These are phyloP conservation scores for Regulus satrapa DNA, from an alignment of 2,113 vertebrate genomes.

Conservation along the genomic window DNA sequence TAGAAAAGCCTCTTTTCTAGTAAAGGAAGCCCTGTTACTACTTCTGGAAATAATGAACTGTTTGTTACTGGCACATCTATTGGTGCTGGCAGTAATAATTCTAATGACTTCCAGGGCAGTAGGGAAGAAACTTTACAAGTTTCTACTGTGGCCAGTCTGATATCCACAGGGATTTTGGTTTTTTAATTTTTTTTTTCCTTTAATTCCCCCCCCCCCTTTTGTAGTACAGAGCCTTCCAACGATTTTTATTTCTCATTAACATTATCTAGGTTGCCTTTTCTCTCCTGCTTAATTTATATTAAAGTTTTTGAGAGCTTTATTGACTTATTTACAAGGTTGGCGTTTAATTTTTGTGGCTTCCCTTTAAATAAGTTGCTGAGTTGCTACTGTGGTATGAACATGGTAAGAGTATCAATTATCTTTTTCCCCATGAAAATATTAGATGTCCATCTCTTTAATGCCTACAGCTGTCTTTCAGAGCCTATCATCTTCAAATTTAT, in stretches of 20 bases:
- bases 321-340: not conserved
- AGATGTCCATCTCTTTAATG: not conserved
- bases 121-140: not conserved
- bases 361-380: not conserved
- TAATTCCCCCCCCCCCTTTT: accelerated
- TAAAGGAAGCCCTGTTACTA: not conserved
- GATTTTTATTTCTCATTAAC: not conserved
- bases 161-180: not conserved
- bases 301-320: not conserved
- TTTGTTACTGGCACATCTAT: conserved; percentile 15
- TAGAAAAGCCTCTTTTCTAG: conserved; percentile 5
- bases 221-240: not conserved
- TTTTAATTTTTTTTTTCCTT: not conserved
- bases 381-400: not conserved
- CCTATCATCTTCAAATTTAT: not conserved
- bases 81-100: not conserved
- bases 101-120: not conserved
- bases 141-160: not conserved
- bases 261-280: not conserved
- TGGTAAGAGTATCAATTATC: not conserved
- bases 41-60: conserved; percentile 48
- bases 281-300: not conserved
- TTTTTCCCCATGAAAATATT: not conserved
- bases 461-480: not conserved
- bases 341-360: not conserved